Evolutionary conservation across 2,797 vertebrate species (phyloP).

Genomic region (Coregonus suidteri): DNA sequence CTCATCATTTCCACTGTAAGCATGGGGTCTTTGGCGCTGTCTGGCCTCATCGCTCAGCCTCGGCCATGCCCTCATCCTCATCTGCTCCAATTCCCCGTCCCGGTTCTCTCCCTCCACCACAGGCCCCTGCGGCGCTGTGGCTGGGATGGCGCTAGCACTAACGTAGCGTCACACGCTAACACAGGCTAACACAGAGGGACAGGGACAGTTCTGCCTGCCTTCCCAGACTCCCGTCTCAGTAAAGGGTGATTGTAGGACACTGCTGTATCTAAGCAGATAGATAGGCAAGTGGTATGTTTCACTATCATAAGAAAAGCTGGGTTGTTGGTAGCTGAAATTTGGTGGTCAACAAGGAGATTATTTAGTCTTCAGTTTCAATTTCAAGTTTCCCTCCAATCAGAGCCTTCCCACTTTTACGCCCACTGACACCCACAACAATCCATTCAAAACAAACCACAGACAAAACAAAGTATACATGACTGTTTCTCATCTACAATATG

Average conservation of each 20-base stretch:
- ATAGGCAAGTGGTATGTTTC: neutral
- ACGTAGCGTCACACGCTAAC: neutral
- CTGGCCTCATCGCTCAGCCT: neutral
- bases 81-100: neutral
- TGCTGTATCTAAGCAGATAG: neutral
- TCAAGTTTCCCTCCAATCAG: neutral
- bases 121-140: constrained; percentile 7
- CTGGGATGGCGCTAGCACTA: neutral
- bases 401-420: neutral
- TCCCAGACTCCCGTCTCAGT: neutral
- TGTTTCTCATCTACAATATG: neutral
- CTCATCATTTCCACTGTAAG: neutral
- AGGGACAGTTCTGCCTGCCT: neutral
- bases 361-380: neutral
- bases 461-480: neutral
- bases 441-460: neutral
- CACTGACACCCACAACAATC: neutral
- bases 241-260: neutral
- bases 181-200: neutral
- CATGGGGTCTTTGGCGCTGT: neutral
- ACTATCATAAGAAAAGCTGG: neutral
- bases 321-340: neutral
- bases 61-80: neutral
- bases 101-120: neutral
- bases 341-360: neutral